Base-by-base conservation (phyloP, 2,797 vertebrate species). In the Eurystomus glaucurus region DNA sequence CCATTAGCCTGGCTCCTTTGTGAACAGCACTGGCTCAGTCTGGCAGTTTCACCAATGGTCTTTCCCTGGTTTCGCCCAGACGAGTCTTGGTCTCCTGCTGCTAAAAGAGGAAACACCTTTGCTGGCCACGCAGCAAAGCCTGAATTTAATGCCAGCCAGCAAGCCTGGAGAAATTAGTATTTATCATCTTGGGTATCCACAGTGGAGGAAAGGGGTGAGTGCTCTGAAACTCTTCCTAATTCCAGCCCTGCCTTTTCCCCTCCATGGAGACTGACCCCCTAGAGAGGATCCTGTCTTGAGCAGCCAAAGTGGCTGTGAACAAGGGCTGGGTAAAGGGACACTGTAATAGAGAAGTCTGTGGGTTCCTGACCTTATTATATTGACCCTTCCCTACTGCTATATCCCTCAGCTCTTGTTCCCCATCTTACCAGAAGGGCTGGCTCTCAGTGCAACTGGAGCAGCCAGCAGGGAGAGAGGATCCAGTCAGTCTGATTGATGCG, bases 211-310 rank as follows among this genome's bases (percentile, higher is more conserved):
- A 92, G 43, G 33, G 81, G 60, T 95, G 66, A 88, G 61, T 95
- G 45, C 26, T 93, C 91, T 54, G 45, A 95, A 90, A 71, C 28
- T 64, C 57, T 69, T 94, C 71, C 76, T 75, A 74, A 75, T 71
- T 83, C 45, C 64, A 94, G 20, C 35, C 46, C 41, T 91, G 33
- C 13, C 29, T 96, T 91, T 91, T 83, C 20, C 13, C 9, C 8
- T 90, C 45, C 18, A 2, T 8, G 5, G 9, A 65, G 12, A 23
- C 35, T 82, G 62, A 55, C 19, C 43, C 31, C 90, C 70, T 43
- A 48, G 66, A 72, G 37, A 55, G 14, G 35, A 4, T 85, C 3
- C 11, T 37, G 62, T 13, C 58, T 33, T 77, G 55, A 92, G 77
- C 48, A 55, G 45, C 28, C 52, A 28, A 16, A 77, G 35, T 54